Base-by-base conservation (phyloP, 1,140 invertebrate genomes). In the Achroia grisella region DNA sequence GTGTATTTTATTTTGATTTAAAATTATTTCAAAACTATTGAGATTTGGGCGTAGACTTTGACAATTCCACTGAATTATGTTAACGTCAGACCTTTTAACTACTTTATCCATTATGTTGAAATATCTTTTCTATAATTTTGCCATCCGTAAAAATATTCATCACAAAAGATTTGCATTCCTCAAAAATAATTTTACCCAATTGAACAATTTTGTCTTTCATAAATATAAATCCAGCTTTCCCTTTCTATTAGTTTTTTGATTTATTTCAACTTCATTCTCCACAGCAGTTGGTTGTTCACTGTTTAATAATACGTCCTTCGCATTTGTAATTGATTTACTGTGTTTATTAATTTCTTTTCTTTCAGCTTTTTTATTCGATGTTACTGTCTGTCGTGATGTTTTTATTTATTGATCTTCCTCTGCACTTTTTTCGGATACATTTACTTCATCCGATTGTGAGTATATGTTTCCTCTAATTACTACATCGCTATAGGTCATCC, bases 1-100 rank as follows among this genome's bases (percentile, higher is more conserved):
- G 29, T 59, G 44, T 12, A 48, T 46, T 13, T 52, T 55, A 37
- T 59, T 44, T 37, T 39, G 35, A 53, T 49, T n/a, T n/a, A n/a
- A n/a, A n/a, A n/a, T n/a, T n/a, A n/a, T n/a, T n/a, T n/a, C n/a
- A n/a, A n/a, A n/a, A 14, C 31, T 11, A 17, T n/a, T 1, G n/a
- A 49, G 8, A 13, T 53, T 52, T 4, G 50, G 46, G 3, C 35
- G n/a, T n/a, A 58, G 8, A 37, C 43, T 52, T 6, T 39, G 39
- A 8, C 36, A 6, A 35, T 58, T 49, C 47, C 46, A 58, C 29
- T 47, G 46, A 0, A 55, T n/a, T n/a, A 59, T 41, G 8, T 57
- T 49, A 2, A 52, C 10, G 8, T 11, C 33, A 15, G 39, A 30
- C 4, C 14, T 28, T 17, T 47, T 51, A 10, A 3, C 8, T 6